phyloP scores from a whole-genome alignment of 2,113 vertebrate species.

The Sprattus sprattus region DNA sequence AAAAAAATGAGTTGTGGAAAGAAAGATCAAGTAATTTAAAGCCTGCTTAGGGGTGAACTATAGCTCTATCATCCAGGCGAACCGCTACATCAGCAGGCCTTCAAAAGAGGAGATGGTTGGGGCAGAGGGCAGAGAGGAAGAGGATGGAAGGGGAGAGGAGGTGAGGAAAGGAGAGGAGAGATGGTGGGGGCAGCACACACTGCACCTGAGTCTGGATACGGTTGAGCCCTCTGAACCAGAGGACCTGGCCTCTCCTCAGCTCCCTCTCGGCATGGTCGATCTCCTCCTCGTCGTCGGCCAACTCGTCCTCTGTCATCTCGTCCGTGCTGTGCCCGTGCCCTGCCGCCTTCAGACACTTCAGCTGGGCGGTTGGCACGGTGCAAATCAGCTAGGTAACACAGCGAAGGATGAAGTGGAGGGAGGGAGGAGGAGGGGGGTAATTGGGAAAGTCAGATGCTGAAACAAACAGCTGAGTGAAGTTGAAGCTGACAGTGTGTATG shows the following conservation, averaged over 20 bases:
- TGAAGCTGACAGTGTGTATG: not conserved
- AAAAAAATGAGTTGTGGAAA: not conserved
- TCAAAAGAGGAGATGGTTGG: not conserved
- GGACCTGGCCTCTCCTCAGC: constrained; percentile 86
- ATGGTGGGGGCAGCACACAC: constrained; percentile 35
- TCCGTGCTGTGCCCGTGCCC: constrained; percentile 80
- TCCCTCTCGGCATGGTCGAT: constrained; percentile 89
- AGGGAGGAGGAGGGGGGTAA: not conserved
- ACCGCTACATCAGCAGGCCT: not conserved
- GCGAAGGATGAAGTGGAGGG: not conserved
- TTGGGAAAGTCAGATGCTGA: constrained; percentile 16
- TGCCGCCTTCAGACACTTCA: constrained; percentile 87
- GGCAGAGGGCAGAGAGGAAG: not conserved
- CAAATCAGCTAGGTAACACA: constrained; percentile 77
- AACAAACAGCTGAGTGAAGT: not conserved
- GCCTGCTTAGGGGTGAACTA: not conserved
- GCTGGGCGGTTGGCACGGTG: constrained; percentile 82
- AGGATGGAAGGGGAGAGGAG: not conserved
- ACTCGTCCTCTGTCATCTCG: constrained; percentile 82
- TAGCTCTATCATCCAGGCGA: not conserved
- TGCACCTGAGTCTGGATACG: constrained; percentile 91
- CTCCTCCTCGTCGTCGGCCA: constrained; percentile 88
- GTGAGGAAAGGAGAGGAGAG: not conserved
- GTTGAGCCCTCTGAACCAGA: constrained; percentile 92
- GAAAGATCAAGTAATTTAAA: not conserved